Percentiles rank a stretch among this genome's conserved stretches.
Conservation (phyloP, 2,888 invertebrate species). For the Leptarthrus brevirostris region DNA sequence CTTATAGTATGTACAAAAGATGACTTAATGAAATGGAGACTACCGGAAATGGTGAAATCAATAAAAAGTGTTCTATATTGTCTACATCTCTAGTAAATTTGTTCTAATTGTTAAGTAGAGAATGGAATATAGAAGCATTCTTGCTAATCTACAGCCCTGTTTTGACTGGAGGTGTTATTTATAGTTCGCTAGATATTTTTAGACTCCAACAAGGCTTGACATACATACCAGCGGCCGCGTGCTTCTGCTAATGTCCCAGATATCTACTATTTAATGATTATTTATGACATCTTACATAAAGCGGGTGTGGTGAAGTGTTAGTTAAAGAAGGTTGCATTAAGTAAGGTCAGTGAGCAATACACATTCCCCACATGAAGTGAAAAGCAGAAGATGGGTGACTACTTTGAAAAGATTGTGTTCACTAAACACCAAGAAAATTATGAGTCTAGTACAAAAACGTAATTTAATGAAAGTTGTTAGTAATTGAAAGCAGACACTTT, state of each 20-base stretch:
- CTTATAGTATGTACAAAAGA: not conserved
- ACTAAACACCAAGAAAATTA: no score
- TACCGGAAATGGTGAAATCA: slow-evolving; percentile 12
- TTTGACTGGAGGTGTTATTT: slow-evolving; percentile 30
- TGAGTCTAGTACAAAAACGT: no score
- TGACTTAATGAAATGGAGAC: not conserved
- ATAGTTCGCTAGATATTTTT: slow-evolving; percentile 29
- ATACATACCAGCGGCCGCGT: slow-evolving; percentile 29
- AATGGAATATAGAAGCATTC: slow-evolving; percentile 4
- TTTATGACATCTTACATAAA: slow-evolving; percentile 22
- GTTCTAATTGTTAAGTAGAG: slow-evolving; percentile 5
- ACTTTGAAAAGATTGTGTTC: no score
- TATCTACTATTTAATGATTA: slow-evolving; percentile 36
- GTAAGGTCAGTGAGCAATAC: slow-evolving; percentile 8
- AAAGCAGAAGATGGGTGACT: not conserved
- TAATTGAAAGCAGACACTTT: no score
- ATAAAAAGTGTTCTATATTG: not conserved
- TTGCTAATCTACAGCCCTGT: slow-evolving; percentile 17
- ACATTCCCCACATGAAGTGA: not conserved
- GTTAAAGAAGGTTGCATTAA: not conserved
- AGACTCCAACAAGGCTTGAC: not conserved
- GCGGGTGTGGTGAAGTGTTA: not conserved
- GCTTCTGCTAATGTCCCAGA: slow-evolving; percentile 33
- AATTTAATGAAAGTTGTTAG: no score
- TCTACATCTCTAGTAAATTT: not conserved